Conservation (phyloP, 2,888 invertebrate genomes). For the Nemotelus nigrinus region DNA sequence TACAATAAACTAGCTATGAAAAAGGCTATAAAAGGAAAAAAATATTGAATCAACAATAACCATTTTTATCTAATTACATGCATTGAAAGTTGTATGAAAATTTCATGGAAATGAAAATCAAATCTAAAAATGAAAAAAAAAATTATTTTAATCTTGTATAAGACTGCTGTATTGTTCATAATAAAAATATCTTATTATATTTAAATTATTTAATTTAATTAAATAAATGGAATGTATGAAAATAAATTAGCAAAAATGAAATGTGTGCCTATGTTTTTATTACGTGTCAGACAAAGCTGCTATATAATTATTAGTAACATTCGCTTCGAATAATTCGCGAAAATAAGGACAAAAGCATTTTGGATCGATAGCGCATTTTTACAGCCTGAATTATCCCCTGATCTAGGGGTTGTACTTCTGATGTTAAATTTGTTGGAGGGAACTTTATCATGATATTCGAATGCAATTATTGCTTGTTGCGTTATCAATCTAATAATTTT, state of each 20-base stretch:
- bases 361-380: too few relatives aligned
- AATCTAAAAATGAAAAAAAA: constrained; percentile 48
- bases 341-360: too few relatives aligned
- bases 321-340: too few relatives aligned
- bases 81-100: constrained; percentile 19
- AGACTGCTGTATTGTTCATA: constrained; percentile 66
- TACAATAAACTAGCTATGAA: not conserved
- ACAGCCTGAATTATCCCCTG: too few relatives aligned
- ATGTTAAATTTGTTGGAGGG: too few relatives aligned
- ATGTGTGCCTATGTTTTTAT: not conserved
- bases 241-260: constrained; percentile 29
- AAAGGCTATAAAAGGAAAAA: constrained; percentile 4
- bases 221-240: constrained; percentile 42
- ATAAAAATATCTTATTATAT: constrained; percentile 52
- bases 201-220: constrained; percentile 48
- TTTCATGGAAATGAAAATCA: constrained; percentile 44
- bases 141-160: constrained; percentile 63
- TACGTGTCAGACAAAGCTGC: not conserved
- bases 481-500: too few relatives aligned
- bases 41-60: constrained; percentile 8
- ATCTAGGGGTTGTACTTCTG: too few relatives aligned
- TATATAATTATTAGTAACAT: too few relatives aligned
- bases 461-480: too few relatives aligned
- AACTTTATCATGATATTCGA: too few relatives aligned
- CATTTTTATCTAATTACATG: constrained; percentile 9